A percentile compares a stretch with the other conserved stretches of the same genome.
phyloP scores from a whole-genome alignment of 2,797 vertebrate species.

The Cottoperca gobio region DNA sequence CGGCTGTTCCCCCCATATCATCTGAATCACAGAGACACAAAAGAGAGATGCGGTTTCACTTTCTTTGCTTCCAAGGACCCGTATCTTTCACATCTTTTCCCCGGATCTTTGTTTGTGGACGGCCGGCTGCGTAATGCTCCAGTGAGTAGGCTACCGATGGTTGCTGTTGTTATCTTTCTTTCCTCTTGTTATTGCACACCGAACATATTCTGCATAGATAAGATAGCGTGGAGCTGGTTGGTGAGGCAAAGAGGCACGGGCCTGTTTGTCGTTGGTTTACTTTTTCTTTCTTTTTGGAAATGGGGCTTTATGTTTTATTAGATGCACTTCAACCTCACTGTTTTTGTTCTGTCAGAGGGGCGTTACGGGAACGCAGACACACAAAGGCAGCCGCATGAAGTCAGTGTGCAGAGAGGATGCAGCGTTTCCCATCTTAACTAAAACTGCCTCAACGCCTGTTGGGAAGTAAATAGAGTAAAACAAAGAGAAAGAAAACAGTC shows the following conservation, averaged over 20 bases:
- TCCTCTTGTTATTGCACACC: conserved; percentile 19
- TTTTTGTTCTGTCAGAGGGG: conserved; percentile 74
- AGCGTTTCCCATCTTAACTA: conserved; percentile 46
- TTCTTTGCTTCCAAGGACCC: conserved; percentile 51
- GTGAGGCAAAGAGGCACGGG: not conserved
- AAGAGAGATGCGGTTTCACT: conserved; percentile 53
- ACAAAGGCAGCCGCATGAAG: conserved; percentile 80
- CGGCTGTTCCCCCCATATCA: conserved; percentile 26
- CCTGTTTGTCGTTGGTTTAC: conserved; percentile 8
- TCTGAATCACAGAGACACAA: conserved; percentile 21
- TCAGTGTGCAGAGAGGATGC: conserved; percentile 59
- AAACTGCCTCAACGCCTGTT: conserved; percentile 32
- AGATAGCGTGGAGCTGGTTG: conserved; percentile 5
- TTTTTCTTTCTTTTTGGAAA: conserved; percentile 17
- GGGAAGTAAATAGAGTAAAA: conserved; percentile 40
- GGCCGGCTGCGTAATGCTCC: conserved; percentile 61
- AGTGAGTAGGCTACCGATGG: conserved; percentile 59
- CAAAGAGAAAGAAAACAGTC: not conserved
- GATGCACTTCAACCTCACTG: conserved; percentile 57
- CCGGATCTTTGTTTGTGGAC: conserved; percentile 65
- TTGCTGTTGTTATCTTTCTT: conserved; percentile 50
- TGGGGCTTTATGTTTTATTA: conserved; percentile 25
- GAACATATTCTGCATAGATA: conserved; percentile 16
- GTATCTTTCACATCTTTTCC: conserved; percentile 40
- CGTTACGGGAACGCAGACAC: conserved; percentile 68